Evolutionary conservation across 1,140 invertebrate species (phyloP), one percentile per base, ranked within the genome.

Genomic region (Trissolcus basalis): DNA sequence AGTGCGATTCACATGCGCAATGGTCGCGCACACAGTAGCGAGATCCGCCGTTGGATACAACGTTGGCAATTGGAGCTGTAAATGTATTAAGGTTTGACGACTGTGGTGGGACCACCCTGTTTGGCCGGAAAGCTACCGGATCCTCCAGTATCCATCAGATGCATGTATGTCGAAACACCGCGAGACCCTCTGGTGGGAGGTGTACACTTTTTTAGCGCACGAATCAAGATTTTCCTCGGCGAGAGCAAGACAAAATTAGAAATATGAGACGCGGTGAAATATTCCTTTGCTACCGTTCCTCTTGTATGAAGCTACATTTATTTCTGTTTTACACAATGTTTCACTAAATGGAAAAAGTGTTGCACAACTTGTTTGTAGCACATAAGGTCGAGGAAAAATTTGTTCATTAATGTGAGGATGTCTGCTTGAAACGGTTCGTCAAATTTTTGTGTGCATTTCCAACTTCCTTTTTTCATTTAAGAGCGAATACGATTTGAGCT

Each of bases 81-180:
- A 88, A 88, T 87, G 86, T 88, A 88, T 88, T 88, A 88, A 87
- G 86, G 81, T 87, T 87, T 87, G 86, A 88, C 84, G 85, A 88
- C 79, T 82, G 81, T 80, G 82, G 75, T 81, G 85, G 86, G 85
- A 88, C 82, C 77, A 80, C 67, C 80, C 78, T 69, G 59, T 78
- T 79, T 73, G 63, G 75, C 78, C 67, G 65, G 69, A 58, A 73
- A 76, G 65, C 75, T 65, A 69, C 68, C 27, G 51, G 58, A 60
- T 77, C 54, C 63, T 49, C 27, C 19, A 41, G 44, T 65, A 63
- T 27, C 15, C 64, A 74, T 64, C 58, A 60, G 58, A 70, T 49
- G 64, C 49, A 70, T 68, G 78, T 68, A 63, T 68, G 72, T 64
- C 69, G 63, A 76, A 78, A 67, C 68, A 53, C 69, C 48, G 65